Evolutionary conservation across 2,888 invertebrate genomes (phyloP).

Genomic region (Druceiella hillmani): DNA sequence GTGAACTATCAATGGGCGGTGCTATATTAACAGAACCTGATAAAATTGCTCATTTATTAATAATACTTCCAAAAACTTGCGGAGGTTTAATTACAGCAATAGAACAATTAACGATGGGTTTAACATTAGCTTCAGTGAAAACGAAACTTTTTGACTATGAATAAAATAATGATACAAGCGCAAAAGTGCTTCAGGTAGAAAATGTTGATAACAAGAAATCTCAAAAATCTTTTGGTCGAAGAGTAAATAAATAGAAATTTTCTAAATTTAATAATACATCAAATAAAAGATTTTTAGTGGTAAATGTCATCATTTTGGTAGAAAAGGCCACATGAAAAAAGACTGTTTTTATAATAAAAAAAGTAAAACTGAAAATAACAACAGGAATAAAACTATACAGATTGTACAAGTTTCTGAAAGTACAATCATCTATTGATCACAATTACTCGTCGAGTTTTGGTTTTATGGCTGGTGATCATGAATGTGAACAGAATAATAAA

Average conservation of each 20-base stretch:
- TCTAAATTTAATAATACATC: no score
- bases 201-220: no score
- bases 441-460: constrained; percentile 7
- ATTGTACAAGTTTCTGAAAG: constrained; percentile 7
- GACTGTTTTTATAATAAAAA: constrained; percentile 26
- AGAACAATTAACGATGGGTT: constrained; percentile 29
- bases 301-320: constrained; percentile 29
- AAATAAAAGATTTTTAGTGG: no score
- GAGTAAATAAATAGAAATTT: background rate
- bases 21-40: constrained; percentile 30
- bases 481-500: background rate
- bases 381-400: constrained; percentile 17
- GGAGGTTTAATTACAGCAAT: constrained; percentile 32
- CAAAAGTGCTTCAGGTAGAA: constrained; percentile 26
- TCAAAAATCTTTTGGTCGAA: no score
- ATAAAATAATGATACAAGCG: constrained; percentile 24
- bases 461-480: constrained; percentile 18
- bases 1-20: constrained; percentile 29
- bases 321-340: constrained; percentile 27
- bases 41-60: constrained; percentile 30
- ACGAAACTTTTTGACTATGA: constrained; percentile 25
- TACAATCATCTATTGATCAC: background rate
- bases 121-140: constrained; percentile 31
- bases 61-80: constrained; percentile 30
- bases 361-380: constrained; percentile 8